These are phyloP conservation scores for Eugnorisma glareosa DNA, from an alignment of 2,888 invertebrate genomes.

Conservation along the genomic window DNA sequence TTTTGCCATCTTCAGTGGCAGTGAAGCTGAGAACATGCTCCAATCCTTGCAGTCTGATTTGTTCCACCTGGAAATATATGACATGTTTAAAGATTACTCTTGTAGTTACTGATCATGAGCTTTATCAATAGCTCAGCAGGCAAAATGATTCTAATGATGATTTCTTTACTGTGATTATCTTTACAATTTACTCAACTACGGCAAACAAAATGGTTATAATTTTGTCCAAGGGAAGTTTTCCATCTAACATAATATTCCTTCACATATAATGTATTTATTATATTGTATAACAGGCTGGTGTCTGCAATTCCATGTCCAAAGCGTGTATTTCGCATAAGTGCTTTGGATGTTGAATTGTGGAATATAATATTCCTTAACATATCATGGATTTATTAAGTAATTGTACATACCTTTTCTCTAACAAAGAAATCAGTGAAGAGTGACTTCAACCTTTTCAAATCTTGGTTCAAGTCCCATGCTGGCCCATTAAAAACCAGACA, in stretches of 20 bases:
- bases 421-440: slow-evolving; percentile 98
- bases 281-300: no score
- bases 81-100: background rate
- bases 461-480: slow-evolving; percentile 95
- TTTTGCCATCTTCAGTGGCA: slow-evolving; percentile 93
- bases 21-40: slow-evolving; percentile 98
- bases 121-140: background rate
- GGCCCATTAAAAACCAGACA: slow-evolving; percentile 98
- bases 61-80: slow-evolving; percentile 90
- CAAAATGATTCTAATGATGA: background rate
- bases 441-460: slow-evolving; percentile 95
- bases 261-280: no score
- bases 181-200: no score
- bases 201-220: no score
- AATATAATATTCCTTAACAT: background rate
- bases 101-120: background rate
- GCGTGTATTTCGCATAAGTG: no score
- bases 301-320: no score
- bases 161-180: background rate
- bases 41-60: slow-evolving; percentile 97
- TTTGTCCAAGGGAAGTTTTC: background rate
- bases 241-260: background rate
- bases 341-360: no score
- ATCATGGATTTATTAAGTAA: background rate
- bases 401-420: slow-evolving; percentile 91